Conservation (phyloP, 2,888 invertebrate species). For the Andricus quercusramuli region DNA sequence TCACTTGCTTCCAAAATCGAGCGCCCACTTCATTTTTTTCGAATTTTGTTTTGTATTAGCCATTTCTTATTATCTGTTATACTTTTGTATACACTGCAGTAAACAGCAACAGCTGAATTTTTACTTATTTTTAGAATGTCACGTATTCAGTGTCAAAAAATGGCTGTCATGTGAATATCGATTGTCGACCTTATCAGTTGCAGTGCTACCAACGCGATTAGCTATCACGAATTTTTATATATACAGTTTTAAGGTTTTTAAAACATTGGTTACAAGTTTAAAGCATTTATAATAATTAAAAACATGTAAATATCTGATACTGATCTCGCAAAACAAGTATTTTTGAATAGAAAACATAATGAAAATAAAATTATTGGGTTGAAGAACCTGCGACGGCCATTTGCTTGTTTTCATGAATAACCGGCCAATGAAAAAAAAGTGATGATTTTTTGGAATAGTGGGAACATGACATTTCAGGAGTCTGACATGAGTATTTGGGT, state of each 20-base stretch:
- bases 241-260: too few species aligned
- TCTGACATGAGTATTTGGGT: not conserved
- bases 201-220: too few species aligned
- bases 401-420: not conserved
- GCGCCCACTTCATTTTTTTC: slow-evolving; percentile 72
- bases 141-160: too few species aligned
- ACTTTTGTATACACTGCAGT: slow-evolving; percentile 1
- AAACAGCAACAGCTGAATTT: not conserved
- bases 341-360: too few species aligned
- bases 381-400: not conserved
- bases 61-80: slow-evolving; percentile 46
- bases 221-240: too few species aligned
- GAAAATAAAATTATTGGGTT: too few species aligned
- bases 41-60: slow-evolving; percentile 63
- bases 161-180: too few species aligned
- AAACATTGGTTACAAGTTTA: too few species aligned
- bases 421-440: slow-evolving; percentile 28
- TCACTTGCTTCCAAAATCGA: slow-evolving; percentile 75
- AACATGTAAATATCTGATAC: too few species aligned
- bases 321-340: too few species aligned
- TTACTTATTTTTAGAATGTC: not conserved
- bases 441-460: not conserved
- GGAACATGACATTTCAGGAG: slow-evolving; percentile 12
- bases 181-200: too few species aligned
- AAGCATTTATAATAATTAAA: too few species aligned